These are phyloP conservation scores for Musca vetustissima DNA, from an alignment of 1,140 invertebrate genomes.

Conservation along the genomic window DNA sequence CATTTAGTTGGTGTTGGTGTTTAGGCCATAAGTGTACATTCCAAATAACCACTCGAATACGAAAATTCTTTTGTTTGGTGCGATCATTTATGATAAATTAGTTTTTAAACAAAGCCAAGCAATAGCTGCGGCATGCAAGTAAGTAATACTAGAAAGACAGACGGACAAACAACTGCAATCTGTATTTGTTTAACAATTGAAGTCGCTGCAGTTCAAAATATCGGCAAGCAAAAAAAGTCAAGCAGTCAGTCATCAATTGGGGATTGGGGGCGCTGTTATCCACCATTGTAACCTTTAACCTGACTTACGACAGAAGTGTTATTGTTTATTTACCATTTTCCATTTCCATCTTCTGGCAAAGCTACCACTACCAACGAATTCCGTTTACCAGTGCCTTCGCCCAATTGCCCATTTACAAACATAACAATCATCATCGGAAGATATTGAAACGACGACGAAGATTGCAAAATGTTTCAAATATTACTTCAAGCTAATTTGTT, in stretches of 20 bases:
- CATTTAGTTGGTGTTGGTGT: too few relatives aligned
- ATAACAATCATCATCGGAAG: not conserved
- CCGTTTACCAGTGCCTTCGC: too few relatives aligned
- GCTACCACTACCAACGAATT: too few relatives aligned
- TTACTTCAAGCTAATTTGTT: slow-evolving; percentile 10
- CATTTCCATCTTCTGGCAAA: not conserved
- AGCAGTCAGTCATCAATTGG: too few relatives aligned
- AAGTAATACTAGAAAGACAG: too few relatives aligned
- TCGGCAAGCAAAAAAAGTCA: too few relatives aligned
- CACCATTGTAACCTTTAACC: slow-evolving; percentile 6
- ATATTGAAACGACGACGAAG: not conserved
- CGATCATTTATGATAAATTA: slow-evolving; percentile 7
- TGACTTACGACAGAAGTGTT: slow-evolving; percentile 17
- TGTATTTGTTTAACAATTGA: not conserved
- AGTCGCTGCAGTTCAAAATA: not conserved
- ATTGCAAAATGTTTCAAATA: slow-evolving; percentile 8
- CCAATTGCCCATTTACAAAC: too few relatives aligned
- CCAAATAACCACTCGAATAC: not conserved
- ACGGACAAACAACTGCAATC: not conserved
- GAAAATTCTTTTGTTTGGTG: not conserved
- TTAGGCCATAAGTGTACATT: not conserved
- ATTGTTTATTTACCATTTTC: slow-evolving; percentile 4
- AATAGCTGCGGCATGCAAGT: too few relatives aligned
- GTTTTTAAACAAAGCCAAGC: not conserved
- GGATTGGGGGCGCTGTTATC: too few relatives aligned